A percentile compares a stretch with the other conserved stretches of the same genome.
phyloP scores from a whole-genome alignment of 2,113 vertebrate species.

The Oncorhynchus masou region DNA sequence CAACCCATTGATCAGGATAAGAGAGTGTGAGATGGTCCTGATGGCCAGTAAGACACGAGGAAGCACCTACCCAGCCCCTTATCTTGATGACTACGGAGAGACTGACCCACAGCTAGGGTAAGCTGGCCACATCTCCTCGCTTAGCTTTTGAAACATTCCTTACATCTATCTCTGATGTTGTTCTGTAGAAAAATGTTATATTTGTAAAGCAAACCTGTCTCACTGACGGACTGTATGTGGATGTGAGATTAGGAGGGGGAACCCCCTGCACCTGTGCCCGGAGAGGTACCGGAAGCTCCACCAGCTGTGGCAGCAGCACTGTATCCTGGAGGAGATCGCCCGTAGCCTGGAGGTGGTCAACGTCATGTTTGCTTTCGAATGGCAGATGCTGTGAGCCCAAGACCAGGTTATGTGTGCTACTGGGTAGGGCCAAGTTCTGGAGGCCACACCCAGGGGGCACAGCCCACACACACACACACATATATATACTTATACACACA shows the following conservation, averaged over 20 bases:
- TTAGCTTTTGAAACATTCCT: no score
- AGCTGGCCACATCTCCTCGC: not conserved
- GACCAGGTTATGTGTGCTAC: not conserved
- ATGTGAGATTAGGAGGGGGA: conserved; percentile 69
- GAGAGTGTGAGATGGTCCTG: conserved; percentile 92
- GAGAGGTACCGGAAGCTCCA: conserved; percentile 94
- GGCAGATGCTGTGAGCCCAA: conserved; percentile 87
- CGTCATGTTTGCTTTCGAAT: conserved; percentile 91
- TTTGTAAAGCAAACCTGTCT: not conserved
- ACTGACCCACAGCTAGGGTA: conserved; percentile 82
- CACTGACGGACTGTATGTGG: conserved; percentile 18
- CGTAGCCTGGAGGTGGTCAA: conserved; percentile 92
- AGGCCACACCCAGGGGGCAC: conserved; percentile 23
- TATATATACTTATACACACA: no score
- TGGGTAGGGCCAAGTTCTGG: not conserved
- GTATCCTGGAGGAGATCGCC: conserved; percentile 95
- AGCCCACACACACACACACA: not conserved
- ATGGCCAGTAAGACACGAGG: conserved; percentile 92
- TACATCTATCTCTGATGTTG: not conserved
- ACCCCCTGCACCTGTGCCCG: conserved; percentile 88
- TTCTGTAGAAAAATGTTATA: not conserved
- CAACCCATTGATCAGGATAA: conserved; percentile 76
- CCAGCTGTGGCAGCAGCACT: conserved; percentile 94
- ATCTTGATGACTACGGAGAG: conserved; percentile 97
- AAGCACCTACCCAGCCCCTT: conserved; percentile 90